Conservation (phyloP, 1,140 invertebrate species). For the Heterodera schachtii region DNA sequence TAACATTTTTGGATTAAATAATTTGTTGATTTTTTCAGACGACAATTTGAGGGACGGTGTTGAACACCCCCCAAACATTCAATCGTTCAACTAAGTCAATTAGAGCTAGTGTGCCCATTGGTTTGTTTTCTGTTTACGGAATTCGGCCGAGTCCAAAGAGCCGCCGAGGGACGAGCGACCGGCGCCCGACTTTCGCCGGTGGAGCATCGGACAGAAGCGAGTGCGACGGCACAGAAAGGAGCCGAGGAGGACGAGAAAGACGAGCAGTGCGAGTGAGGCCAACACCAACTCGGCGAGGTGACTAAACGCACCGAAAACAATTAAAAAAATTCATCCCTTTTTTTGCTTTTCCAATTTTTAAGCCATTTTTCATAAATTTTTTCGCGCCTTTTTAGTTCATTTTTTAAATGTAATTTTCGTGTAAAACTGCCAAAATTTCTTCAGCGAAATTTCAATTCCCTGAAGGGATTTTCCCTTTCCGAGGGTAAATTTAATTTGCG, state of each 20-base stretch:
- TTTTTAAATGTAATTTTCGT: not conserved
- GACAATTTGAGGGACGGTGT: not conserved
- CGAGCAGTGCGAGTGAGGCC: constrained; percentile 2
- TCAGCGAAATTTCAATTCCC: not conserved
- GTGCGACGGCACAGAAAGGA: constrained; percentile 24
- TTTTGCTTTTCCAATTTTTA: too few species aligned
- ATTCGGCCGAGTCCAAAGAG: constrained; percentile 16
- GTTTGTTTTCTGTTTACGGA: not conserved
- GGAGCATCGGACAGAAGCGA: constrained; percentile 26
- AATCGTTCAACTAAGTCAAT: too few species aligned
- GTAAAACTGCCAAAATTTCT: too few species aligned
- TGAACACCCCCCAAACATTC: not conserved
- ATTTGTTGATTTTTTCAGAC: not conserved
- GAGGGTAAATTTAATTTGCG: not conserved
- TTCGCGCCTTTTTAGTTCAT: not conserved
- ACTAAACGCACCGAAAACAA: not conserved
- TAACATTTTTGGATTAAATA: too few species aligned
- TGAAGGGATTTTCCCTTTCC: not conserved
- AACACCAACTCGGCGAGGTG: constrained; percentile 24
- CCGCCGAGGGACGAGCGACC: not conserved
- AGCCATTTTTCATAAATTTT: not conserved
- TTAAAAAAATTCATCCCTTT: too few species aligned
- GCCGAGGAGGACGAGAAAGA: constrained; percentile 13
- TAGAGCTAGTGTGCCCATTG: too few species aligned
- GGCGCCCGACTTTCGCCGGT: constrained; percentile 23